Evolutionary conservation across 2,113 vertebrate genomes (phyloP).

Genomic region (Hippolais icterina): DNA sequence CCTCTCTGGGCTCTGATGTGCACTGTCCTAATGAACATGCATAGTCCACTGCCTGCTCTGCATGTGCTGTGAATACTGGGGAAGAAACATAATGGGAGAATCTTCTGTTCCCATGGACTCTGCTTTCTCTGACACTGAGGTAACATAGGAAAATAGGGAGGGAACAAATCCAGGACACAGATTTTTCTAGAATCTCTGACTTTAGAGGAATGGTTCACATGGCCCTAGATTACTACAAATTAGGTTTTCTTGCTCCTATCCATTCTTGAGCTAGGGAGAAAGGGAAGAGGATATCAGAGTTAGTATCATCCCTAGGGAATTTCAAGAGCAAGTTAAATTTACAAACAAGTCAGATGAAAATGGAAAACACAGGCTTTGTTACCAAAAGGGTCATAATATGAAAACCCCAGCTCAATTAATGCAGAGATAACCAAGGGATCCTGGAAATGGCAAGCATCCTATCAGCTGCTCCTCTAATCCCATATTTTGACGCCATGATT

Average conservation of each 20-base stretch:
- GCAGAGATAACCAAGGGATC: not conserved
- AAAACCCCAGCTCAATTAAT: not conserved
- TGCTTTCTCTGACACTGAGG: not conserved
- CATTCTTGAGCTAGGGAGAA: not conserved
- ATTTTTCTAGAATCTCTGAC: not conserved
- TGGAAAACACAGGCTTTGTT: conserved; percentile 22
- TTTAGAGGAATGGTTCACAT: not conserved
- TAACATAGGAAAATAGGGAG: not conserved
- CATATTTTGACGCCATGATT: not conserved
- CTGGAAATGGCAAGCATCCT: not conserved
- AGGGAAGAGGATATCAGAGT: not conserved
- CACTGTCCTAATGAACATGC: fast-evolving
- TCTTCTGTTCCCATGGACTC: not conserved
- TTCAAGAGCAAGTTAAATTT: conserved; percentile 34
- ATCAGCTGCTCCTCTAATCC: not conserved
- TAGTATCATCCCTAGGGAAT: conserved; percentile 22
- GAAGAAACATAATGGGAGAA: not conserved
- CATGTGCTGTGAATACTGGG: fast-evolving
- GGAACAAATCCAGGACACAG: not conserved
- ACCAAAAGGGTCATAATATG: not conserved
- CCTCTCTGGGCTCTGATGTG: not conserved
- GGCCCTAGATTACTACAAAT: not conserved
- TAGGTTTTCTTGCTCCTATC: not conserved
- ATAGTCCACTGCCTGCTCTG: not conserved
- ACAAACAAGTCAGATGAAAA: conserved; percentile 39